Evolutionary conservation across 2,113 vertebrate genomes (phyloP).

Genomic region (Holacanthus passer): DNA sequence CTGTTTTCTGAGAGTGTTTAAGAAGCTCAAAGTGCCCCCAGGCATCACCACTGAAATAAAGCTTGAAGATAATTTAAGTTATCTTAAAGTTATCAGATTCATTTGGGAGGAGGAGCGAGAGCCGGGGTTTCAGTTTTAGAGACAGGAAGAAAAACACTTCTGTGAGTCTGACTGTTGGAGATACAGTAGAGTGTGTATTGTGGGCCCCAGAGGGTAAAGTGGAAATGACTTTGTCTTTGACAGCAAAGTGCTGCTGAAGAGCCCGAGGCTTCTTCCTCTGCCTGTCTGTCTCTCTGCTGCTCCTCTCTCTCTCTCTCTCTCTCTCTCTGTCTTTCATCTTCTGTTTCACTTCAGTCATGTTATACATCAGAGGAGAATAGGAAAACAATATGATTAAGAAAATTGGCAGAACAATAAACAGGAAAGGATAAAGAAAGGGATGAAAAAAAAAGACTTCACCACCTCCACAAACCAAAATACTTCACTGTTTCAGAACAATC

Average conservation of each 20-base stretch:
- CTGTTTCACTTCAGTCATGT: conserved; percentile 30
- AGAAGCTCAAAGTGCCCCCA: not conserved
- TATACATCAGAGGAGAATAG: conserved; percentile 25
- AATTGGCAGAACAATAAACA: conserved; percentile 17
- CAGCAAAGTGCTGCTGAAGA: conserved; percentile 61
- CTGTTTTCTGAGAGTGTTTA: not conserved
- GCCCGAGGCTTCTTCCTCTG: conserved; percentile 55
- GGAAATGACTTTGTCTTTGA: conserved; percentile 74
- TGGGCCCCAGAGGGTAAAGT: conserved; percentile 59
- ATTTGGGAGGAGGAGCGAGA: conserved; percentile 26
- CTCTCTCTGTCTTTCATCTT: conserved; percentile 40
- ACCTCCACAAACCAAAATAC: not conserved
- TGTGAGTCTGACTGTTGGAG: conserved; percentile 53
- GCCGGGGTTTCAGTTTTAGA: conserved; percentile 33
- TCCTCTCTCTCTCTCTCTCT: not conserved
- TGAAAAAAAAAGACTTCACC: not conserved
- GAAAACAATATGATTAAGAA: conserved; percentile 27
- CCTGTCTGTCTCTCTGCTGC: conserved; percentile 37
- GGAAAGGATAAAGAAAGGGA: not conserved
- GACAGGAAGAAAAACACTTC: conserved; percentile 55
- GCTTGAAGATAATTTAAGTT: conserved; percentile 34
- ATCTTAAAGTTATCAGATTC: conserved; percentile 27
- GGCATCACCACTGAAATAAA: not conserved
- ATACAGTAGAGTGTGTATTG: conserved; percentile 25
- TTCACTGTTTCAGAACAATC: not conserved